These are phyloP conservation scores for Nesidiocoris tenuis DNA, from an alignment of 2,888 invertebrate genomes.

Conservation along the genomic window DNA sequence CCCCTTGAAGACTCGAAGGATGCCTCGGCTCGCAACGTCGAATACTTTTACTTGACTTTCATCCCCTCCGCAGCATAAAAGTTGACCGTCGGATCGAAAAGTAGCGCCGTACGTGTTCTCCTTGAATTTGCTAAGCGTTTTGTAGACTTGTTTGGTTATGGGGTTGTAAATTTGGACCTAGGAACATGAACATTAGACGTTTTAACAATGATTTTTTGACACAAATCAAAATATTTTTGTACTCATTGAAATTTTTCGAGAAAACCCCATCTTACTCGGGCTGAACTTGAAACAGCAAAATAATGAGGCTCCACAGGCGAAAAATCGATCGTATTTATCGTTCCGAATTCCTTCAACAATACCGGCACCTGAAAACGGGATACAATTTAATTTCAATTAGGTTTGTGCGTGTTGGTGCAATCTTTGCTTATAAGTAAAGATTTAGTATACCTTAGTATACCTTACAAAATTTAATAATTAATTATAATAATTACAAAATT, in stretches of 20 bases:
- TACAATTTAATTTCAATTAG: too few species aligned
- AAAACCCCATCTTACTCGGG: slow-evolving; percentile 62
- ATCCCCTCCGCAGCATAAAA: slow-evolving; percentile 87
- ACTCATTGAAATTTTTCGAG: background rate
- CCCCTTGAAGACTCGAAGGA: slow-evolving; percentile 81
- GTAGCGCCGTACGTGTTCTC: slow-evolving; percentile 82
- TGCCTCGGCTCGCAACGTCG: slow-evolving; percentile 78
- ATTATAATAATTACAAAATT: too few species aligned
- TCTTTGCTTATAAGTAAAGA: too few species aligned
- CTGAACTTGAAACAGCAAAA: slow-evolving; percentile 91
- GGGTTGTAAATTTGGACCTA: slow-evolving; percentile 76
- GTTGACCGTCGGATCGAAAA: slow-evolving; percentile 76
- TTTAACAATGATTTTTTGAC: too few species aligned
- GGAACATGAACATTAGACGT: too few species aligned
- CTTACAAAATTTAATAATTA: too few species aligned
- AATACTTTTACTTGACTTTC: slow-evolving; percentile 84
- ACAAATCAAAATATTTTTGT: slow-evolving; percentile 3
- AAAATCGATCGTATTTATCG: slow-evolving; percentile 88
- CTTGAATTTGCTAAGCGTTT: slow-evolving; percentile 78
- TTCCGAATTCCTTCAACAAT: slow-evolving; percentile 86
- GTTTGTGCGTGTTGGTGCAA: too few species aligned
- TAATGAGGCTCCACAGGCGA: slow-evolving; percentile 84
- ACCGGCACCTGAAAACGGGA: slow-evolving; percentile 72
- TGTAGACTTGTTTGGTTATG: slow-evolving; percentile 76
- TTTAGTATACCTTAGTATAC: too few species aligned